Conservation (phyloP, 2,888 invertebrate genomes). For the Suillia variegata region DNA sequence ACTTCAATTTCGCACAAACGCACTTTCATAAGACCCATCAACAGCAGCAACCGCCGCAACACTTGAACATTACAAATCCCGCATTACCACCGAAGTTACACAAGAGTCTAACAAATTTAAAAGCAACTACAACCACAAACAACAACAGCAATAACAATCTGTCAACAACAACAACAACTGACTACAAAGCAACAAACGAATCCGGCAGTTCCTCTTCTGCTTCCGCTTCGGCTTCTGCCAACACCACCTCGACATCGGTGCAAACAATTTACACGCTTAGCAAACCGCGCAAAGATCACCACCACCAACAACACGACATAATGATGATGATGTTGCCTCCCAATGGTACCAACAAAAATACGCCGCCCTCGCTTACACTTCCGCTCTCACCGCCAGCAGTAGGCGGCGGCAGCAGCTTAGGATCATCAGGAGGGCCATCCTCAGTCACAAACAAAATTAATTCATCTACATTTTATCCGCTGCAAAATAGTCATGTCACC, state of each 20-base stretch:
- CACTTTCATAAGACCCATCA: constrained; percentile 45
- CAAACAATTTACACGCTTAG: constrained; percentile 52
- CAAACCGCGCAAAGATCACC: constrained; percentile 35
- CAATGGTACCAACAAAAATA: constrained; percentile 41
- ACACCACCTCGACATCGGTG: constrained; percentile 40
- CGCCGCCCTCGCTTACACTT: constrained; percentile 53
- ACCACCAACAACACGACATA: too few species aligned
- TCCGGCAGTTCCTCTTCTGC: constrained; percentile 16
- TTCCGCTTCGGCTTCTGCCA: too few species aligned
- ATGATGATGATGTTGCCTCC: too few species aligned
- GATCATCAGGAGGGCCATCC: constrained; percentile 31
- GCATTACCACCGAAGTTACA: constrained; percentile 62
- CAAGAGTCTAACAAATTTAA: constrained; percentile 60
- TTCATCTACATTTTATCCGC: constrained; percentile 59
- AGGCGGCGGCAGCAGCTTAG: constrained; percentile 22
- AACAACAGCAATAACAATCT: constrained; percentile 19
- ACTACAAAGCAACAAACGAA: constrained; percentile 28
- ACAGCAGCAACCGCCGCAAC: constrained; percentile 33
- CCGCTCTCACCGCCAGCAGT: constrained; percentile 44
- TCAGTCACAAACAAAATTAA: constrained; percentile 50
- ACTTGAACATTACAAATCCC: constrained; percentile 52
- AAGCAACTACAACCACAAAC: constrained; percentile 27
- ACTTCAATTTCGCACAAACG: constrained; percentile 53
- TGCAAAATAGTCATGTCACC: constrained; percentile 58
- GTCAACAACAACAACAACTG: constrained; percentile 28